phyloP scores from a whole-genome alignment of 1,140 invertebrate species.

The Theocolax elegans region DNA sequence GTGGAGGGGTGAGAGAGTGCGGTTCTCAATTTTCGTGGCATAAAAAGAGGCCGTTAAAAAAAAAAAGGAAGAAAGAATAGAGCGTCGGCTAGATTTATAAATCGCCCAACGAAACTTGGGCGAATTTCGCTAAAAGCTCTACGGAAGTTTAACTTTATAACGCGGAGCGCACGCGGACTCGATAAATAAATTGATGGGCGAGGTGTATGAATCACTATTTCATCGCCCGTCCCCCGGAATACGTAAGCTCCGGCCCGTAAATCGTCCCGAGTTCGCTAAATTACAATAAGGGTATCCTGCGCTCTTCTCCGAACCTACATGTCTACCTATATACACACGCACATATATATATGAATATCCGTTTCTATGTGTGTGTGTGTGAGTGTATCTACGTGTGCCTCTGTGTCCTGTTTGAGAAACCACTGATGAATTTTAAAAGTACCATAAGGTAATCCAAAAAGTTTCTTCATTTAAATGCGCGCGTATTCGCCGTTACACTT shows the following conservation, averaged over 20 bases:
- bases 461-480: no score
- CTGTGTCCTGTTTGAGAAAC: no score
- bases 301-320: no score
- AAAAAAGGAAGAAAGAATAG: background rate
- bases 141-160: background rate
- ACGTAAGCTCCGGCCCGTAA: background rate
- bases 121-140: constrained; percentile 28
- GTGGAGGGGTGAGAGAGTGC: background rate
- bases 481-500: no score
- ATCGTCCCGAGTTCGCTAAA: background rate
- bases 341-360: no score
- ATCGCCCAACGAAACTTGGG: background rate
- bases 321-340: background rate
- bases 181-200: constrained; percentile 29
- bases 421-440: no score
- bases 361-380: no score
- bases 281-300: background rate
- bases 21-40: no score
- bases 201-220: constrained; percentile 25
- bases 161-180: background rate
- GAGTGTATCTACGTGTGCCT: no score
- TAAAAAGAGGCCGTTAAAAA: no score
- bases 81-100: constrained; percentile 8
- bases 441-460: no score
- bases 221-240: background rate